A percentile compares a stretch with the other conserved stretches of the same genome.
phyloP scores from a whole-genome alignment of 2,113 vertebrate species.

The Ifrita kowaldi region DNA sequence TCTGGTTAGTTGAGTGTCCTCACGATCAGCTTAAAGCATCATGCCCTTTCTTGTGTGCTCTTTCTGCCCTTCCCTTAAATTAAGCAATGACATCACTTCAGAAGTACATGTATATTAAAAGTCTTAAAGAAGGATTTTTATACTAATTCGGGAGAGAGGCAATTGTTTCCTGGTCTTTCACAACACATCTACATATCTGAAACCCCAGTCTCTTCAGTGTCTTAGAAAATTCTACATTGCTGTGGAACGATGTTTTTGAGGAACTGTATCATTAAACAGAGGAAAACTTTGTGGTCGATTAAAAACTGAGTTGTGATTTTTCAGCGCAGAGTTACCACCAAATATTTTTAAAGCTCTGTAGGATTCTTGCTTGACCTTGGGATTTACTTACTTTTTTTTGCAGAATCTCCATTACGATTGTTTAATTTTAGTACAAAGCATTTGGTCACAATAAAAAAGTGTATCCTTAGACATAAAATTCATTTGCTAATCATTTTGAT shows the following conservation, averaged over 20 bases:
- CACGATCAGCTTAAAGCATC: not conserved
- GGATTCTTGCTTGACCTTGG: not conserved
- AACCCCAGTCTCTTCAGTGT: not conserved
- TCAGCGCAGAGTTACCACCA: not conserved
- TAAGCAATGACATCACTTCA: not conserved
- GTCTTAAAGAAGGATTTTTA: not conserved
- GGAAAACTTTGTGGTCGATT: accelerated
- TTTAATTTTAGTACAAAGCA: not conserved
- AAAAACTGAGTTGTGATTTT: not conserved
- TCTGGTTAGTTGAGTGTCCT: not conserved
- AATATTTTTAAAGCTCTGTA: not conserved
- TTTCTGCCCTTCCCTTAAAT: not conserved
- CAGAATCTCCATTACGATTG: not conserved
- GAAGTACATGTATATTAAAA: accelerated
- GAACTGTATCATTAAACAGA: not conserved
- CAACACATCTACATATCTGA: not conserved
- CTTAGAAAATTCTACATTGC: not conserved
- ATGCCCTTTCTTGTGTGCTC: not conserved
- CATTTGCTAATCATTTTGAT: not conserved
- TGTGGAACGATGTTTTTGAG: not conserved
- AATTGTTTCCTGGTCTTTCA: not conserved
- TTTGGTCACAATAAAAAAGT: not conserved
- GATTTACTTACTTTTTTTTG: not conserved
- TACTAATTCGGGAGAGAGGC: not conserved
- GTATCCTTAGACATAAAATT: not conserved